Conservation (phyloP, 2,797 vertebrate species). For the Macropus fuliginosus region DNA sequence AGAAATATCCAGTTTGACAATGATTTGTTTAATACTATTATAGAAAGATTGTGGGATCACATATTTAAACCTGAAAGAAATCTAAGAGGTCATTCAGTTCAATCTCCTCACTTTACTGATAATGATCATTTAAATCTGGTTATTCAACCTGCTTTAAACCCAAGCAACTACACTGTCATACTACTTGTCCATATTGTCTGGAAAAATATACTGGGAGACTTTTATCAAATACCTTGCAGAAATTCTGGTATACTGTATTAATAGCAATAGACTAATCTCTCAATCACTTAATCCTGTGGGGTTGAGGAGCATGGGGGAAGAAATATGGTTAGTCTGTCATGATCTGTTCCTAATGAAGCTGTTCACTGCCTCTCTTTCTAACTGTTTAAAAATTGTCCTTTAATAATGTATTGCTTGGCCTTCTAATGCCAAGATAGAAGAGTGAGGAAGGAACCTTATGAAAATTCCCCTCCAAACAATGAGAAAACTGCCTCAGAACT, state of each 20-base stretch:
- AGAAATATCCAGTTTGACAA: neutral
- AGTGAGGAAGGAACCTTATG: neutral
- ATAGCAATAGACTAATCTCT: neutral
- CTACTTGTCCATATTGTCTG: neutral
- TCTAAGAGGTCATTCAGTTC: neutral
- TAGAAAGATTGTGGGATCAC: neutral
- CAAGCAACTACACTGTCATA: neutral
- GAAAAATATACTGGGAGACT: neutral
- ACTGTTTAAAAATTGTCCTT: neutral
- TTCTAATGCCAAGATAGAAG: neutral
- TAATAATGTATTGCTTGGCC: neutral
- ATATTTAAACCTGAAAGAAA: neutral
- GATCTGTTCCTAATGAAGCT: neutral
- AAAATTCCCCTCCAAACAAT: neutral
- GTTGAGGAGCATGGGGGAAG: neutral
- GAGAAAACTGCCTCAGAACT: no score
- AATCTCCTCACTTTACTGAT: neutral
- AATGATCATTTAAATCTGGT: neutral
- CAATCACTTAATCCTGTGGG: neutral
- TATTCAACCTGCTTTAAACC: neutral
- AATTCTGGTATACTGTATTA: neutral
- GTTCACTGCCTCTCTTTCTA: neutral
- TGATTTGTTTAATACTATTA: neutral
- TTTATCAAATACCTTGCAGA: neutral
- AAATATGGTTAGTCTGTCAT: neutral